These are phyloP conservation scores for Drosophila neotestacea DNA, from an alignment of 2,888 invertebrate species.

Conservation along the genomic window DNA sequence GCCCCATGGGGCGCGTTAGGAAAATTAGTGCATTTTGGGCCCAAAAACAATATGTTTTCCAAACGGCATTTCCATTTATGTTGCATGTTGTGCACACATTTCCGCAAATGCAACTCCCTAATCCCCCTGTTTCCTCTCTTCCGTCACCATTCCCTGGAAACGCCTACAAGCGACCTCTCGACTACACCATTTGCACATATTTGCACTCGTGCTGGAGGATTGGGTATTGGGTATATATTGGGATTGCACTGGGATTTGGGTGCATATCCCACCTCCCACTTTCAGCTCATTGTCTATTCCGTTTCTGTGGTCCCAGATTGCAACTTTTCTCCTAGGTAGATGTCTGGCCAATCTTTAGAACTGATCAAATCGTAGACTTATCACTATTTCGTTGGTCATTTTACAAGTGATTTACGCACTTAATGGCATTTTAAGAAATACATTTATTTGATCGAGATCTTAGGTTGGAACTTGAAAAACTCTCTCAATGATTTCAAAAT, in stretches of 20 bases:
- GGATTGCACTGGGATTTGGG: constrained; percentile 48
- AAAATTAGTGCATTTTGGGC: constrained; percentile 80
- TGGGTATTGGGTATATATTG: constrained; percentile 47
- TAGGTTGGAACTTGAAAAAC: not conserved
- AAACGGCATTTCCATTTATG: constrained; percentile 79
- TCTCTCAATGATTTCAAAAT: no score
- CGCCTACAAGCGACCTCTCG: constrained; percentile 42
- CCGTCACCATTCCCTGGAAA: not conserved
- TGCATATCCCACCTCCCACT: constrained; percentile 2
- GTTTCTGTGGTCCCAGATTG: constrained; percentile 67
- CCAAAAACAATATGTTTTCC: constrained; percentile 81
- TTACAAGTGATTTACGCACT: constrained; percentile 47
- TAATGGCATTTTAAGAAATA: not conserved
- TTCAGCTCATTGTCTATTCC: constrained; percentile 48
- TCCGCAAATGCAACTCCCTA: constrained; percentile 73
- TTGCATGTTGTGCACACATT: constrained; percentile 80
- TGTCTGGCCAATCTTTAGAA: constrained; percentile 35
- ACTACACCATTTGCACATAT: constrained; percentile 57
- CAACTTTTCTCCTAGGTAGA: constrained; percentile 44
- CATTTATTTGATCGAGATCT: not conserved
- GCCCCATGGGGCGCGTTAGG: constrained; percentile 72
- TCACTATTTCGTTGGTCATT: constrained; percentile 33
- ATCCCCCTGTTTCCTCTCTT: no score
- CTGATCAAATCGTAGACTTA: constrained; percentile 45
- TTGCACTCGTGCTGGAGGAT: constrained; percentile 50